Percentiles rank a stretch among this genome's conserved stretches.
These are phyloP conservation scores for Muscicapa comitata DNA, from an alignment of 2,797 vertebrate genomes.

Conservation along the genomic window DNA sequence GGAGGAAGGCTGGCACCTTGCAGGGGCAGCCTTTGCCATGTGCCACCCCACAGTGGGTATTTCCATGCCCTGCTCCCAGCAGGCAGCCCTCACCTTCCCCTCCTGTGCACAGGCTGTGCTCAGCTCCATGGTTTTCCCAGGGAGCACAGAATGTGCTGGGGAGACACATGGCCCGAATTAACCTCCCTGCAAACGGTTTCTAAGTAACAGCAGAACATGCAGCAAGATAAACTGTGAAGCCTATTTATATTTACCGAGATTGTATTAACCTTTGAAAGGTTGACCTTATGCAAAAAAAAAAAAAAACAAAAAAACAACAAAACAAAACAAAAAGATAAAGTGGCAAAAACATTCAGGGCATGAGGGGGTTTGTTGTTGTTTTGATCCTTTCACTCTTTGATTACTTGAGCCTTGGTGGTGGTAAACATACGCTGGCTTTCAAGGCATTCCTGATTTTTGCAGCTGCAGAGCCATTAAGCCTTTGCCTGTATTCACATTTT, in stretches of 20 bases:
- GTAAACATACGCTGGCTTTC: neutral
- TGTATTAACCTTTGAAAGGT: slow-evolving; percentile 75
- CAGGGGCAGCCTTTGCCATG: neutral
- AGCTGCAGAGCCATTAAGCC: neutral
- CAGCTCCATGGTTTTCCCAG: neutral
- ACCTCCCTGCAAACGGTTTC: slow-evolving; percentile 58
- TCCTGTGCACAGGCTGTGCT: neutral
- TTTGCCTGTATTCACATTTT: neutral
- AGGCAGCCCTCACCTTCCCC: neutral
- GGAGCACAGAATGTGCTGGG: slow-evolving; percentile 33
- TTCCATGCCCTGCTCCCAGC: neutral
- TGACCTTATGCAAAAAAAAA: slow-evolving; percentile 70
- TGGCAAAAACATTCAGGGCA: slow-evolving; percentile 20
- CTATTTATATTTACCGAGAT: slow-evolving; percentile 73
- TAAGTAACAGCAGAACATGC: slow-evolving; percentile 37
- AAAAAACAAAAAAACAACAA: neutral
- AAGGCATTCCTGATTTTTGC: slow-evolving; percentile 27
- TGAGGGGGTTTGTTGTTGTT: slow-evolving; percentile 39
- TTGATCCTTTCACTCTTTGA: slow-evolving; percentile 45
- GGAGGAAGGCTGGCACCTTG: neutral
- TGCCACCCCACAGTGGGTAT: neutral
- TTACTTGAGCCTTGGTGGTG: slow-evolving; percentile 27
- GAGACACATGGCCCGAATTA: slow-evolving; percentile 33
- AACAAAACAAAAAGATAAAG: neutral
- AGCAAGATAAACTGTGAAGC: slow-evolving; percentile 35